Conservation (phyloP, 2,113 vertebrate genomes). For the Capreolus pygargus region DNA sequence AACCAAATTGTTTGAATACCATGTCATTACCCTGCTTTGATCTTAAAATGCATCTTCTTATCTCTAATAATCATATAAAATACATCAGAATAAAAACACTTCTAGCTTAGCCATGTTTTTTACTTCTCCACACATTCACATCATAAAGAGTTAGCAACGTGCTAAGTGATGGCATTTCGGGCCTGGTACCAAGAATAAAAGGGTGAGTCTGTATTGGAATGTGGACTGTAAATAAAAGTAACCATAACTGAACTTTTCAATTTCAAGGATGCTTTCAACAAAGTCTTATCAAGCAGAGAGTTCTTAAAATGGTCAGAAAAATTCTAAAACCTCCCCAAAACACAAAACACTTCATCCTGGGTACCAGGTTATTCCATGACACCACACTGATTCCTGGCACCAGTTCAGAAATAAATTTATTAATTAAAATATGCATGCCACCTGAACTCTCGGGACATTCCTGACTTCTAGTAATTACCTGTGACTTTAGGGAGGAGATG, state of each 20-base stretch:
- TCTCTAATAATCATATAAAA: neutral
- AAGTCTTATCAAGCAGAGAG: neutral
- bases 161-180: neutral
- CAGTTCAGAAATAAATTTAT: neutral
- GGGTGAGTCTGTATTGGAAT: neutral
- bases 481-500: constrained; percentile 93
- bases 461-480: constrained; percentile 82
- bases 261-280: constrained; percentile 18
- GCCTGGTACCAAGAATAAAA: neutral
- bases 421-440: neutral
- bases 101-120: neutral
- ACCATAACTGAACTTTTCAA: neutral
- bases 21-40: neutral
- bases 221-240: neutral
- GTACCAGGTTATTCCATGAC: neutral
- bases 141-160: neutral
- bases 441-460: neutral
- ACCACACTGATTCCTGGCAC: neutral
- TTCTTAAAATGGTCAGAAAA: neutral
- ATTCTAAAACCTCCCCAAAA: neutral
- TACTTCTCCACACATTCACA: neutral
- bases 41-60: neutral
- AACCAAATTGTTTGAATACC: constrained; percentile 7
- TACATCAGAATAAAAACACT: neutral
- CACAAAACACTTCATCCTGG: neutral